A percentile compares a stretch with the other conserved stretches of the same genome.
Evolutionary conservation across 1,140 invertebrate genomes (phyloP).

Genomic region (Orchestia grillus): DNA sequence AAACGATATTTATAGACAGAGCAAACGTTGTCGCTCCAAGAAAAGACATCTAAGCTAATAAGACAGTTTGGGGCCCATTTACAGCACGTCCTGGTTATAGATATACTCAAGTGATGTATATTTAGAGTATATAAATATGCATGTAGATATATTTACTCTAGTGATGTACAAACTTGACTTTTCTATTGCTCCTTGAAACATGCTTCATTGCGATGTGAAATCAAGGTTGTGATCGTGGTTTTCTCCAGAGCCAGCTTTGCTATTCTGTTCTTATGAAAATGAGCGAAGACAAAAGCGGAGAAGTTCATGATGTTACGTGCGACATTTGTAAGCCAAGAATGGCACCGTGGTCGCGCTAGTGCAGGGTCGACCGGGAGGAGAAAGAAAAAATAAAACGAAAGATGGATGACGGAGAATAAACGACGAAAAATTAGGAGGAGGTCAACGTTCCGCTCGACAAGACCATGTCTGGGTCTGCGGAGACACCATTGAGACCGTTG

Average conservation of each 20-base stretch:
- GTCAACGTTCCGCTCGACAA: neutral
- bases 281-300: neutral
- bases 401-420: neutral
- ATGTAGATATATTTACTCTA: neutral
- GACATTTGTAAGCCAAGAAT: neutral
- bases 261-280: neutral
- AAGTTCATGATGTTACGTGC: neutral
- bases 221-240: neutral
- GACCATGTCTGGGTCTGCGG: neutral
- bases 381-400: neutral
- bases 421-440: neutral
- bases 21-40: neutral
- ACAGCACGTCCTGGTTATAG: neutral
- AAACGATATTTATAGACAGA: neutral
- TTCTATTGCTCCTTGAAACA: neutral
- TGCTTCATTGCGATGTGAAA: neutral
- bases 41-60: neutral
- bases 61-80: neutral
- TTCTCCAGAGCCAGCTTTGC: neutral
- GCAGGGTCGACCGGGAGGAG: neutral
- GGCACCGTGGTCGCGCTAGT: neutral
- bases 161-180: neutral
- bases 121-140: no score
- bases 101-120: no score
- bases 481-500: neutral